phyloP scores from a whole-genome alignment of 1,140 invertebrate species.

The Physella acuta region DNA sequence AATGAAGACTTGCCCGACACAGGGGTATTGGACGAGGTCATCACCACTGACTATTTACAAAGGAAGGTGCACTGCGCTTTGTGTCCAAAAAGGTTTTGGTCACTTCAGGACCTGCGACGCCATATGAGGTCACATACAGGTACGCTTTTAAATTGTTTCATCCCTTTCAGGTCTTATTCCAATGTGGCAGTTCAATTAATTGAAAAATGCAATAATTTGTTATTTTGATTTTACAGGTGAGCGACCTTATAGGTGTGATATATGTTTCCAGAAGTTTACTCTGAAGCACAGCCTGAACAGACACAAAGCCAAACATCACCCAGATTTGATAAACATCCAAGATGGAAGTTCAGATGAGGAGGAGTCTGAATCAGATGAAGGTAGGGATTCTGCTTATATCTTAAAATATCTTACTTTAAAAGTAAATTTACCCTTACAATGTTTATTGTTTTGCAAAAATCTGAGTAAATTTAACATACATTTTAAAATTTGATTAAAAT shows the following conservation, averaged over 20 bases:
- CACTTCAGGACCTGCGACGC: slow-evolving; percentile 84
- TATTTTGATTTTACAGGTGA: slow-evolving; percentile 44
- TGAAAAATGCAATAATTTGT: background rate
- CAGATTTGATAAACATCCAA: slow-evolving; percentile 19
- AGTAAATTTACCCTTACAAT: background rate
- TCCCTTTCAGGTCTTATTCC: no score
- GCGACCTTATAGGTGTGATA: slow-evolving; percentile 55
- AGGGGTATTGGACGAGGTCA: slow-evolving; percentile 49
- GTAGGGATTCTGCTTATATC: background rate
- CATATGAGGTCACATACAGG: slow-evolving; percentile 74
- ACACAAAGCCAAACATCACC: slow-evolving; percentile 49
- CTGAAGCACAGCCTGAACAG: slow-evolving; percentile 91
- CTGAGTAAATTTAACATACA: background rate
- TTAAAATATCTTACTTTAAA: background rate
- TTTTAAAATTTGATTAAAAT: no score
- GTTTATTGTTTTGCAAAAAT: background rate
- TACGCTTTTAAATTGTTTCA: slow-evolving; percentile 25
- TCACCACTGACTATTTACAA: slow-evolving; percentile 78
- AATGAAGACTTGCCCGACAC: background rate
- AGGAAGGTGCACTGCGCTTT: slow-evolving; percentile 76
- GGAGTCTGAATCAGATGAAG: background rate
- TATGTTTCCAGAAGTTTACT: slow-evolving; percentile 78
- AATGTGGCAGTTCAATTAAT: no score
- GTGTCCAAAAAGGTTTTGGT: slow-evolving; percentile 90
- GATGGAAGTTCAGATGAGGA: slow-evolving; percentile 35